phyloP scores from a whole-genome alignment of 2,113 vertebrate genomes.

The Pteronura brasiliensis region DNA sequence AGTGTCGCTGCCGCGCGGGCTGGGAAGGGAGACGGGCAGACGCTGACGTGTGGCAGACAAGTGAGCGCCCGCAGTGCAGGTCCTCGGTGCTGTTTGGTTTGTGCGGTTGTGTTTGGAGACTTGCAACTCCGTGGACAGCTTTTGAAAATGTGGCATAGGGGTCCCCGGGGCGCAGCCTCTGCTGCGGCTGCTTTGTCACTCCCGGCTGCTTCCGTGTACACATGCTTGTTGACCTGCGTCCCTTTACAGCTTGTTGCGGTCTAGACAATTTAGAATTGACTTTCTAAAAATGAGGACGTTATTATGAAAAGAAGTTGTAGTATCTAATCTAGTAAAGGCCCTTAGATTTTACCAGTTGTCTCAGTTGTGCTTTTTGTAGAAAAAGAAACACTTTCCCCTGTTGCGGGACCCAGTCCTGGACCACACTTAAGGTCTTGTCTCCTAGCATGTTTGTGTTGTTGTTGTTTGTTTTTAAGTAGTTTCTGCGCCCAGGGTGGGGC shows the following conservation, averaged over 20 bases:
- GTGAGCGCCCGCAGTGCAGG: background rate
- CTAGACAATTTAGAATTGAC: background rate
- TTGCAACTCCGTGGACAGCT: background rate
- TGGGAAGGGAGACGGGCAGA: background rate
- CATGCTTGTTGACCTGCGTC: background rate
- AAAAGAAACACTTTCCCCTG: background rate
- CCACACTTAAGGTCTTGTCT: background rate
- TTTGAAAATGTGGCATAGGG: background rate
- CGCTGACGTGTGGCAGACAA: background rate
- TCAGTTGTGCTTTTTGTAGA: background rate
- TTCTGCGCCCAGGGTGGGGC: background rate
- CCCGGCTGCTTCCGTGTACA: background rate
- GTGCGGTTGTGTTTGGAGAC: background rate
- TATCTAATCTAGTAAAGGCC: background rate
- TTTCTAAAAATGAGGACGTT: background rate
- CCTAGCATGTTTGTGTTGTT: background rate
- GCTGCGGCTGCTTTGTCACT: background rate
- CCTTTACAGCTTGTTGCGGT: background rate
- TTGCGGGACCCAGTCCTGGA: background rate
- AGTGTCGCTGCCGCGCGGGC: background rate
- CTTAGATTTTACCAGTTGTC: background rate
- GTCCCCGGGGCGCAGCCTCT: background rate
- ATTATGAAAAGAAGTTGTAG: background rate
- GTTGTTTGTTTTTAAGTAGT: background rate
- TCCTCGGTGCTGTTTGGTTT: background rate